Base-by-base conservation (phyloP, 2,888 invertebrate species). In the Neoitamus cyanurus region DNA sequence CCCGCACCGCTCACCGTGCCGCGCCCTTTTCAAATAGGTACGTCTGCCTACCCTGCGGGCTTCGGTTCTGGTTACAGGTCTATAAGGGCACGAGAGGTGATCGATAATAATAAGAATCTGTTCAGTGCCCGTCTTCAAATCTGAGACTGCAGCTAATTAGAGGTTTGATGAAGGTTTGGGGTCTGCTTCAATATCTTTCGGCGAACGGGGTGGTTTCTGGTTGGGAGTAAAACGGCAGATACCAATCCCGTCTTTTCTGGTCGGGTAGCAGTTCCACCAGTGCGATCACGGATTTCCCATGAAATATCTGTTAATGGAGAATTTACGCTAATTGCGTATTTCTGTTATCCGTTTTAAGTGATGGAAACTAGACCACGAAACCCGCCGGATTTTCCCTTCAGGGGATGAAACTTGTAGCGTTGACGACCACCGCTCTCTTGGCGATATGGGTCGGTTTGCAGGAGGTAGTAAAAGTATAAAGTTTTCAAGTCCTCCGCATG, bases 251-350 rank as follows among this genome's bases (percentile, higher is more conserved):
- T 2, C n/a, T 70, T n/a, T 25, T n/a, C 75, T 20, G 6, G 7
- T 6, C 25, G 6, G 3, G 3, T 11, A 42, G 9, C 9, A 36
- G 46, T 2, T 42, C 7, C 28, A n/a, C 13, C 58, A 80, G 20
- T 68, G 31, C 5, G 15, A 80, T 68, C 20, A 34, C 58, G 68
- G 58, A 80, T 80, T 30, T 58, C 58, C 36, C 30, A 80, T 58
- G 80, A 80, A 80, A 34, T 58, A 58, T 80, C 80, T 34, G 58
- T 58, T 80, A 80, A 68, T 58, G 58, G 80, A 28, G 13, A 80
- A 31, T 80, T 68, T 80, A 34, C 58, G 80, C 34, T 80, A 80
- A 80, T 80, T 80, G 30, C 80, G 34, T 58, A 80, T 48, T 80
- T 80, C 31, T 80, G 80, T 58, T 58, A 68, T 31, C 80, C 80